phyloP scores from a whole-genome alignment of 1,140 invertebrate species.

The Atta texana region DNA sequence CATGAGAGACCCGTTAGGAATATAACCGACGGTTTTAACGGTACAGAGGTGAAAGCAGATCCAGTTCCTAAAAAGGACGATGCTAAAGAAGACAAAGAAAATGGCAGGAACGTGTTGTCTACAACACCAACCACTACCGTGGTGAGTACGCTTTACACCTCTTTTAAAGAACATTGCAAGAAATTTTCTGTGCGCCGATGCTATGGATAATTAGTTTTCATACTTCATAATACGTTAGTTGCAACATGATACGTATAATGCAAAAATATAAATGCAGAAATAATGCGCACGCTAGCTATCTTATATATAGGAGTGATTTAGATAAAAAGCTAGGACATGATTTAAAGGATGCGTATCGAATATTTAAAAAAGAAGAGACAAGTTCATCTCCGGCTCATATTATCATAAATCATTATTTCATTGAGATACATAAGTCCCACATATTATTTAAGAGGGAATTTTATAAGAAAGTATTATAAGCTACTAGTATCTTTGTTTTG shows the following conservation, averaged over 20 bases:
- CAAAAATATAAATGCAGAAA: slow-evolving; percentile 37
- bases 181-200: slow-evolving; percentile 56
- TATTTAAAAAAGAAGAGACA: slow-evolving; percentile 67
- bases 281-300: neutral
- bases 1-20: slow-evolving; percentile 81
- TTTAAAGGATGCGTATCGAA: slow-evolving; percentile 2
- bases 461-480: neutral
- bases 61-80: slow-evolving; percentile 84
- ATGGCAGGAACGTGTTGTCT: slow-evolving; percentile 81
- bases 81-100: slow-evolving; percentile 85
- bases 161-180: slow-evolving; percentile 67
- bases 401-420: slow-evolving; percentile 57
- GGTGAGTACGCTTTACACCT: slow-evolving; percentile 81
- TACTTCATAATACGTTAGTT: slow-evolving; percentile 34
- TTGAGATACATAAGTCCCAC: slow-evolving; percentile 4
- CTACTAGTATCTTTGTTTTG: neutral
- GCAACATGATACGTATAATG: slow-evolving; percentile 17
- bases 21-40: slow-evolving; percentile 85
- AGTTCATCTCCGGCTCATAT: slow-evolving; percentile 43
- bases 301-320: slow-evolving; percentile 8
- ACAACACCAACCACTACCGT: slow-evolving; percentile 79
- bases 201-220: slow-evolving; percentile 38
- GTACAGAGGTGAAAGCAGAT: slow-evolving; percentile 84
- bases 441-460: slow-evolving; percentile 33
- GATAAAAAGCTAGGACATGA: slow-evolving; percentile 9